Base-by-base conservation (phyloP, 2,797 vertebrate species). In the Fistularia tabacaria region DNA sequence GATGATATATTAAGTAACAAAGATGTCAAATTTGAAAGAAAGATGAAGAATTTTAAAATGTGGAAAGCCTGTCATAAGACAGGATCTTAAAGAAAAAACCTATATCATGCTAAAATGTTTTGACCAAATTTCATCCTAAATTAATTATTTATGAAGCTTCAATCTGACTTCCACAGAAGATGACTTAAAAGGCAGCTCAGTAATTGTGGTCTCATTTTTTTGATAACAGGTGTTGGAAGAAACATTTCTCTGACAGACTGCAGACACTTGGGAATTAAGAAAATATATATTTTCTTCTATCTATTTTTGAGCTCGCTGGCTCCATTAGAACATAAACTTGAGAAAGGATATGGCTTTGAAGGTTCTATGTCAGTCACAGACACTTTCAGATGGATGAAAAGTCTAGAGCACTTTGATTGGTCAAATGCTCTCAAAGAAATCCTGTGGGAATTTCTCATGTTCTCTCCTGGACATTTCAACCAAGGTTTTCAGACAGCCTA, bases 101-200 rank as follows among this genome's bases (percentile, higher is more conserved):
- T 14, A 49, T 49, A 14, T 25, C 25, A 40, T 50, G 14, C 3
- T 15, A 12, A 43, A 54, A 36, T 63, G 36, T 11, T 45, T 38
- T 46, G 5, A 10, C 7, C 38, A 48, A 39, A 49, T 44, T 10
- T 7, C 40, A n/a, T 11, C 52, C 52, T n/a, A 13, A 45, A 61
- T 59, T 3, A 45, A 49, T 14, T 49, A 13, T 45, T 6, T 45
- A n/a, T 40, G 8, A 40, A 8, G 1, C 6, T 57, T 51, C 15
- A 15, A 7, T 49, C 43, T 8, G 43, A 54, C 11, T 36, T 10
- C 7, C 6, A 57, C 2, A 41, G 25, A 55, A 6, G 13, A 63
- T 56, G 36, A 67, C 66, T 67, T 46, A 74, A 64, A 69, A n/a
- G 54, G 36, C 38, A 56, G 48, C 43, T 36, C n/a, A 9, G 36